Conservation (phyloP, 2,888 invertebrate genomes). For the Limenitis camilla region DNA sequence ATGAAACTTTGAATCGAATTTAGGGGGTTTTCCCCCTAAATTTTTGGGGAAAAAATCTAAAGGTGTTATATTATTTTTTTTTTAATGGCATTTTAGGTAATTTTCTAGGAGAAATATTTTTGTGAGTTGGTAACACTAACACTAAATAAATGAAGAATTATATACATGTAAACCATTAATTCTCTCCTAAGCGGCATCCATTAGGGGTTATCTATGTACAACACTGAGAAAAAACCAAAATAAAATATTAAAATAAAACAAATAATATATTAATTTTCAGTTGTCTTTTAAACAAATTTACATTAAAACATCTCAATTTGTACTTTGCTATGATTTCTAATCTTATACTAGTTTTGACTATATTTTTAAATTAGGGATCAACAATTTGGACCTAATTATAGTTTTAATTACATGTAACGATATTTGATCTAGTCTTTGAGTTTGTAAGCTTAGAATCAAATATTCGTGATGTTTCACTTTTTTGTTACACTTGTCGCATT, state of each 20-base stretch:
- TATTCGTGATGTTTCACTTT: conserved; percentile 7
- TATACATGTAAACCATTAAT: too few relatives aligned
- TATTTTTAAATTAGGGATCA: conserved; percentile 16
- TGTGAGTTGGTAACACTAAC: too few relatives aligned
- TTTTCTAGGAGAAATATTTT: too few relatives aligned
- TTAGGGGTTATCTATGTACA: too few relatives aligned
- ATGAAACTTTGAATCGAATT: too few relatives aligned
- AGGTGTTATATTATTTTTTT: too few relatives aligned
- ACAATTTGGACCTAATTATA: conserved; percentile 9
- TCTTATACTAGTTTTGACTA: conserved; percentile 20
- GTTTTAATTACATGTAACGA: conserved; percentile 16
- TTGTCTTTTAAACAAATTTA: conserved; percentile 37
- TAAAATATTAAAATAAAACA: conserved; percentile 31
- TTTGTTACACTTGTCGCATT: too few relatives aligned
- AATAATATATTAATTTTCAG: conserved; percentile 32
- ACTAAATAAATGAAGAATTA: too few relatives aligned
- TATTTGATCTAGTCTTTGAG: conserved; percentile 1
- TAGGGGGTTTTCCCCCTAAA: too few relatives aligned
- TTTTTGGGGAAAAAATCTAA: too few relatives aligned
- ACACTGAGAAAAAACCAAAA: conserved; percentile 34
- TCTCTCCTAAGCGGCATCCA: too few relatives aligned
- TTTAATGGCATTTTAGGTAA: too few relatives aligned
- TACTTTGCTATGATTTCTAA: conserved; percentile 50
- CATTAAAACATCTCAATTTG: conserved; percentile 34
- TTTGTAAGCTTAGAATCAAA: conserved; percentile 3